Evolutionary conservation across 2,797 vertebrate species (phyloP).

Genomic region (Parambassis ranga): DNA sequence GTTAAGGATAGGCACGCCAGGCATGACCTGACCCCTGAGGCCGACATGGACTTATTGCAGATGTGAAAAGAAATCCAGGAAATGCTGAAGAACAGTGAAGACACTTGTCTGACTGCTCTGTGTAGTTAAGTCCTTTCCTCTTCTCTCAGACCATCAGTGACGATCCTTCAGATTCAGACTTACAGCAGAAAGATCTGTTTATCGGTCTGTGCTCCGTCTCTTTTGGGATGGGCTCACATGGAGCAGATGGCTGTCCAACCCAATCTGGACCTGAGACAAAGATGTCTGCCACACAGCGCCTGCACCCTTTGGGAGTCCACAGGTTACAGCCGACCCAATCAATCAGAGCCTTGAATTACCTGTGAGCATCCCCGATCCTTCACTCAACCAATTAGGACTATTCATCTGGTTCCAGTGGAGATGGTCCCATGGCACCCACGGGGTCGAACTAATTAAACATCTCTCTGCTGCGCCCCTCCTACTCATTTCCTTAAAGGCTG

Average conservation of each 20-base stretch:
- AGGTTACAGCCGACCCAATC: conserved; percentile 61
- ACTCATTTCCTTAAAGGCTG: conserved; percentile 38
- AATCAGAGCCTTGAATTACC: conserved; percentile 61
- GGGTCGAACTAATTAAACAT: conserved; percentile 64
- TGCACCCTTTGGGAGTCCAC: conserved; percentile 37
- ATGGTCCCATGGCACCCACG: conserved; percentile 33
- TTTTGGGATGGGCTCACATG: neutral
- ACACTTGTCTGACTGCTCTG: too few species aligned
- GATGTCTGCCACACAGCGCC: neutral
- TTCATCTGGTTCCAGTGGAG: conserved; percentile 45
- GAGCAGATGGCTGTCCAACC: conserved; percentile 18
- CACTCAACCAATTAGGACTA: conserved; percentile 72
- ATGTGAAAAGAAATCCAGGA: too few species aligned
- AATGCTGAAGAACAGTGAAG: too few species aligned
- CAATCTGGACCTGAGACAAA: conserved; percentile 32
- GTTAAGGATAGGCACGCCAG: too few species aligned
- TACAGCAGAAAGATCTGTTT: too few species aligned
- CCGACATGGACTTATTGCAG: too few species aligned
- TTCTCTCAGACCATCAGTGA: too few species aligned
- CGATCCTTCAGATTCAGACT: too few species aligned
- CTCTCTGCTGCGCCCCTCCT: conserved; percentile 5
- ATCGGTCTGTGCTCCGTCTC: too few species aligned
- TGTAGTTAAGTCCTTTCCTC: too few species aligned
- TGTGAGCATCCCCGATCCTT: conserved; percentile 50
- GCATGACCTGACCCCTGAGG: too few species aligned